Evolutionary conservation across 1,140 invertebrate species (phyloP).

Genomic region (Drosophila nikananu): DNA sequence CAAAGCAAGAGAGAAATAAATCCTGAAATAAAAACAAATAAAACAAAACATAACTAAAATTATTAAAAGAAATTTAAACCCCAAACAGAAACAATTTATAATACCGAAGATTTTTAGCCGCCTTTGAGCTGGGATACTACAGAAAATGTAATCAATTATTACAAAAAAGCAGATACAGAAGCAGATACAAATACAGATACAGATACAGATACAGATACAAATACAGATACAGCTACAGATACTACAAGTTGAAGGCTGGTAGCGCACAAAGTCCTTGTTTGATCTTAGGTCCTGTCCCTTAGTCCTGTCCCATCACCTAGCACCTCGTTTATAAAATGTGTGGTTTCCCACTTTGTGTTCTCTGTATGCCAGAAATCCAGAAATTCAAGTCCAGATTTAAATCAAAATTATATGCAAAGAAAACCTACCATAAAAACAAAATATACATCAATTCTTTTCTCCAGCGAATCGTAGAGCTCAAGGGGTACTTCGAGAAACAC

Average conservation of each 20-base stretch:
- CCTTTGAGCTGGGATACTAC: constrained; percentile 40
- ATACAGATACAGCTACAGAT: background rate
- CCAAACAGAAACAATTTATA: constrained; percentile 36
- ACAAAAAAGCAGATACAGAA: background rate
- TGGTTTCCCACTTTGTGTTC: constrained; percentile 13
- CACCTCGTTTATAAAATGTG: constrained; percentile 17
- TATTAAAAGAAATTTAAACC: constrained; percentile 13
- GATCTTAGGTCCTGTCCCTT: constrained; percentile 10
- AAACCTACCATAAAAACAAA: constrained; percentile 8
- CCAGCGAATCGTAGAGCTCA: constrained; percentile 64
- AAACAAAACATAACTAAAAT: constrained; percentile 14
- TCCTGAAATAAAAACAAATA: constrained; percentile 11
- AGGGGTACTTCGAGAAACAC: constrained; percentile 50
- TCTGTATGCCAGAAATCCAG: constrained; percentile 7
- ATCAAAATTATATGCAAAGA: constrained; percentile 10
- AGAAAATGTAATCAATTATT: background rate
- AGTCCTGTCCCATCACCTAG: constrained; percentile 15
- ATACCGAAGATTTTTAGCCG: constrained; percentile 39
- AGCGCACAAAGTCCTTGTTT: constrained; percentile 37
- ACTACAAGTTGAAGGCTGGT: constrained; percentile 10
- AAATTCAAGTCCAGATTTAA: background rate
- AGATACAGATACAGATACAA: background rate
- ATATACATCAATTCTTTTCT: constrained; percentile 42
- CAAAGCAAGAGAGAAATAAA: constrained; percentile 6
- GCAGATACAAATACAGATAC: background rate